Conservation (phyloP, 2,888 invertebrate genomes). For the Macaria liturata region DNA sequence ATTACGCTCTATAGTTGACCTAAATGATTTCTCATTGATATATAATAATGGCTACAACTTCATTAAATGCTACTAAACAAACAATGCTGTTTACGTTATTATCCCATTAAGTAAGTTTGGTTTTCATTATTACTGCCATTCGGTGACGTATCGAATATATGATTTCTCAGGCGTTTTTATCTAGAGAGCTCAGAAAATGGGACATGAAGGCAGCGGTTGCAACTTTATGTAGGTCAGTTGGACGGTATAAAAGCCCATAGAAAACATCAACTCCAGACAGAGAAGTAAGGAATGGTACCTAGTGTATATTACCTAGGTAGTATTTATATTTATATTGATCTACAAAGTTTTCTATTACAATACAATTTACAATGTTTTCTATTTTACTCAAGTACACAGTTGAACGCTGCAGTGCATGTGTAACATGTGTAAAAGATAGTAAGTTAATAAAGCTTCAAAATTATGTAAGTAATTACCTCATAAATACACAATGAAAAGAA, state of each 20-base stretch:
- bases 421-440: no score
- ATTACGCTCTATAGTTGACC: constrained; percentile 31
- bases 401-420: no score
- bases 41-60: constrained; percentile 13
- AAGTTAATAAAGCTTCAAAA: no score
- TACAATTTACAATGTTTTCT: no score
- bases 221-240: background rate
- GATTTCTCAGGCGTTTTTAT: background rate
- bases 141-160: background rate
- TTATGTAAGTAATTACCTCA: no score
- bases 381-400: no score
- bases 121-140: constrained; percentile 8
- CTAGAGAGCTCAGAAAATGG: background rate
- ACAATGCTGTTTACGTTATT: constrained; percentile 33
- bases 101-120: constrained; percentile 23
- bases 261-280: no score
- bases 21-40: constrained; percentile 43
- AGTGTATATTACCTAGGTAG: no score
- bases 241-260: background rate
- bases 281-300: no score
- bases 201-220: background rate
- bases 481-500: no score
- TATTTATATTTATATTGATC: no score
- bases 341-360: no score
- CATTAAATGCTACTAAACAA: constrained; percentile 27